Conservation (phyloP, 1,140 invertebrate species). For the Bombus balteatus region DNA sequence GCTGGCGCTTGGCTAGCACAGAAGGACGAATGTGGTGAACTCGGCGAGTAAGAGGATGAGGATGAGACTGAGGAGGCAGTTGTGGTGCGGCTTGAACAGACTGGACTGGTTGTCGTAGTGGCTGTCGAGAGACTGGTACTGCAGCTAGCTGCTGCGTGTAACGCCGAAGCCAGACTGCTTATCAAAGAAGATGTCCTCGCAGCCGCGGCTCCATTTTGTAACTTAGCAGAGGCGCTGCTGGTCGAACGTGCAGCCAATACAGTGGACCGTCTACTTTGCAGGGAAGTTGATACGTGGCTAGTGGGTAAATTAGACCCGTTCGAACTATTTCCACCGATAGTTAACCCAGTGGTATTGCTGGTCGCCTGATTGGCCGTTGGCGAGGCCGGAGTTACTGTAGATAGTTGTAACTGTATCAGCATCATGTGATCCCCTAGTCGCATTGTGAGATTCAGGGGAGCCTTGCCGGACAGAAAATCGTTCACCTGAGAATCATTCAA, state of each 20-base stretch:
- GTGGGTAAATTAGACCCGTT: conserved; percentile 46
- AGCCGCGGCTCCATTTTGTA: conserved; percentile 50
- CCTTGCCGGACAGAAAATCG: conserved; percentile 96
- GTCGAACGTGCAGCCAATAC: conserved; percentile 55
- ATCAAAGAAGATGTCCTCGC: conserved; percentile 70
- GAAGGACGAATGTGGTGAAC: conserved; percentile 54
- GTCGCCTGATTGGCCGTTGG: conserved; percentile 56
- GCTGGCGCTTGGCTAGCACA: conserved; percentile 36
- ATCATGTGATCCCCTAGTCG: conserved; percentile 97
- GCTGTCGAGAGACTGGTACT: conserved; percentile 62
- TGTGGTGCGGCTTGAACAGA: conserved; percentile 62
- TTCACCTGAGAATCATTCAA: conserved; percentile 95
- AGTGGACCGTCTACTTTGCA: conserved; percentile 65
- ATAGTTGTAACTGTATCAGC: conserved; percentile 96
- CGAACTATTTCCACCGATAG: conserved; percentile 44
- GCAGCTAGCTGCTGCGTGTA: conserved; percentile 67
- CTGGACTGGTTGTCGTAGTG: conserved; percentile 65
- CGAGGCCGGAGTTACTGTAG: conserved; percentile 87
- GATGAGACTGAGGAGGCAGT: conserved; percentile 56
- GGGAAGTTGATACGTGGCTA: conserved; percentile 50
- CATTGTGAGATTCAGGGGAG: conserved; percentile 96
- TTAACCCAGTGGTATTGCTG: conserved; percentile 23
- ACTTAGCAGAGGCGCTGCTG: conserved; percentile 42
- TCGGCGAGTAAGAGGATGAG: conserved; percentile 61
- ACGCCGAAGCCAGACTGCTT: conserved; percentile 67